These are phyloP conservation scores for Troides oblongomaculatus DNA, from an alignment of 2,888 invertebrate species.

Conservation along the genomic window DNA sequence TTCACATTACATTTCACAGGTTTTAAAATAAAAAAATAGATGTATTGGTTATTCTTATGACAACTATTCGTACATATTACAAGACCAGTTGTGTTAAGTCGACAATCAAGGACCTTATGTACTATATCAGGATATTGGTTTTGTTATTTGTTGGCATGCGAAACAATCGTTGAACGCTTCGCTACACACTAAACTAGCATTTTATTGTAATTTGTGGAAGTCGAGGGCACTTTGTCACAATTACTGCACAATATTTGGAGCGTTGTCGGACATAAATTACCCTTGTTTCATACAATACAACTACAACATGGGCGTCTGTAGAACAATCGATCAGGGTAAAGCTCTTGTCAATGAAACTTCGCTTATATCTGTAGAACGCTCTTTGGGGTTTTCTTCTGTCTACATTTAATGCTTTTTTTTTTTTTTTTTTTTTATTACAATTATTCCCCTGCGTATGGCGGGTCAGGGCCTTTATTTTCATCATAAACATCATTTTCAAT, in stretches of 20 bases:
- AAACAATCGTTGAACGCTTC: conserved; percentile 24
- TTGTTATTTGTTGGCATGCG: conserved; percentile 27
- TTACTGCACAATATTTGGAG: conserved; percentile 13
- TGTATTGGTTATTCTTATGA: background rate
- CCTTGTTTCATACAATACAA: conserved; percentile 4
- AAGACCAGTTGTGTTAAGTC: conserved; percentile 23
- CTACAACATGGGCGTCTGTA: conserved; percentile 2
- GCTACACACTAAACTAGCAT: conserved; percentile 8
- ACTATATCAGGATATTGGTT: conserved; percentile 9
- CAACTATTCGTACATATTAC: background rate
- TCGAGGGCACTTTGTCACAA: conserved; percentile 11
- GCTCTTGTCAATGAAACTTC: conserved; percentile 8
- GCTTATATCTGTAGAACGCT: background rate
- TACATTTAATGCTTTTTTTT: no score
- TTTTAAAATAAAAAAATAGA: background rate
- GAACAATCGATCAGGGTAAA: background rate
- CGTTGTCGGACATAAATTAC: conserved; percentile 12
- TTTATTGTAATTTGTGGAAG: conserved; percentile 18
- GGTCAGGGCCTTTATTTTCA: no score
- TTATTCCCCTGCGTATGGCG: no score
- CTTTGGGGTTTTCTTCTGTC: no score
- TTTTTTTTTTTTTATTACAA: no score
- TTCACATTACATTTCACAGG: background rate
- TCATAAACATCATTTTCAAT: no score
- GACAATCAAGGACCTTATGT: conserved; percentile 5